Percentiles rank a stretch among this genome's conserved stretches.
Conservation (phyloP, 2,113 vertebrate genomes). For the Prietella phreatophila region DNA sequence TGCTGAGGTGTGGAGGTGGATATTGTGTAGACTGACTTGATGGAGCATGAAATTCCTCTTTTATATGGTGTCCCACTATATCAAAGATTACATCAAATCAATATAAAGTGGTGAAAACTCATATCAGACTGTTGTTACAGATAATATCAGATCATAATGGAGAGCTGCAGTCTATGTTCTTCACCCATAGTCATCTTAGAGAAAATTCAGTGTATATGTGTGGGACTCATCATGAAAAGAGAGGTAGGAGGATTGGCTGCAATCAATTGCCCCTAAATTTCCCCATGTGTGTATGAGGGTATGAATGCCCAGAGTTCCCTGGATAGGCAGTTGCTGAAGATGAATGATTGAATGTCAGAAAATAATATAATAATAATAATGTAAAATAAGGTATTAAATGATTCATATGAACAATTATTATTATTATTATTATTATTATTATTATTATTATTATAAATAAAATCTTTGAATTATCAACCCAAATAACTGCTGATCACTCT, state of each 20-base stretch:
- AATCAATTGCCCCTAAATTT: not conserved
- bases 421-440: no score
- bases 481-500: not conserved
- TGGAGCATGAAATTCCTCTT: conserved; percentile 10
- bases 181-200: not conserved
- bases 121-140: conserved; percentile 22
- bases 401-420: no score
- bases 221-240: not conserved
- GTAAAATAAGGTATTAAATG: no score
- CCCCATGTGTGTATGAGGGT: not conserved
- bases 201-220: not conserved
- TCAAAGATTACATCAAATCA: conserved; percentile 27
- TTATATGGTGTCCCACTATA: conserved; percentile 6
- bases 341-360: not conserved
- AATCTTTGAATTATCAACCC: not conserved
- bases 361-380: not conserved
- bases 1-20: conserved; percentile 12
- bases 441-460: not conserved
- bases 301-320: not conserved
- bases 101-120: conserved; percentile 18
- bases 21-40: conserved; percentile 3
- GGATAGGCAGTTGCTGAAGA: not conserved
- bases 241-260: not conserved
- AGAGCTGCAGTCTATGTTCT: not conserved
- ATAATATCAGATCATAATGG: not conserved